phyloP scores from a whole-genome alignment of 2,888 invertebrate species.

The Apodemia duryi region DNA sequence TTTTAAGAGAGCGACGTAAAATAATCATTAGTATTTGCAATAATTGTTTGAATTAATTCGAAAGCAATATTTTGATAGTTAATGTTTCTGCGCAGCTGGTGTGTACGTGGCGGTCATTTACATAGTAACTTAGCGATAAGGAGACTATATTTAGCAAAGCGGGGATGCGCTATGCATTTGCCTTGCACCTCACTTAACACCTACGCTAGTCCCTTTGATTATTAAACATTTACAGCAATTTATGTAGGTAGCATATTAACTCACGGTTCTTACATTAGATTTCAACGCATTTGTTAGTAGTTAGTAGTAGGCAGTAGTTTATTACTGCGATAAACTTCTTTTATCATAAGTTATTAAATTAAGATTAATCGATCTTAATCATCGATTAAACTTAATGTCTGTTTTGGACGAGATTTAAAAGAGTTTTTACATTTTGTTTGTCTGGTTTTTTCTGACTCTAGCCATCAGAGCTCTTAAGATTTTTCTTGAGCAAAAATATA shows the following conservation, averaged over 20 bases:
- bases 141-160: conserved; percentile 71
- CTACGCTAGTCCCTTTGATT: conserved; percentile 39
- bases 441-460: neutral
- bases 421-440: no score
- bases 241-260: neutral
- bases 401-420: no score
- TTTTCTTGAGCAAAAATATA: no score
- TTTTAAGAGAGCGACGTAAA: neutral
- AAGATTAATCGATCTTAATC: no score
- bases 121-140: conserved; percentile 75
- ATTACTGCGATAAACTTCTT: neutral
- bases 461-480: no score
- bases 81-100: conserved; percentile 72
- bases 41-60: neutral
- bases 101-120: conserved; percentile 74
- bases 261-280: conserved; percentile 26
- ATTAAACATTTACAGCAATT: conserved; percentile 2
- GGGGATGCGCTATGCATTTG: conserved; percentile 53
- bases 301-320: no score
- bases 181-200: conserved; percentile 48
- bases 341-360: no score
- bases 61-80: conserved; percentile 44
- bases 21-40: neutral
- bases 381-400: no score
- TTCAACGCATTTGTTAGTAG: conserved; percentile 20